phyloP scores from a whole-genome alignment of 2,888 invertebrate species.

The Dynastes tityus region DNA sequence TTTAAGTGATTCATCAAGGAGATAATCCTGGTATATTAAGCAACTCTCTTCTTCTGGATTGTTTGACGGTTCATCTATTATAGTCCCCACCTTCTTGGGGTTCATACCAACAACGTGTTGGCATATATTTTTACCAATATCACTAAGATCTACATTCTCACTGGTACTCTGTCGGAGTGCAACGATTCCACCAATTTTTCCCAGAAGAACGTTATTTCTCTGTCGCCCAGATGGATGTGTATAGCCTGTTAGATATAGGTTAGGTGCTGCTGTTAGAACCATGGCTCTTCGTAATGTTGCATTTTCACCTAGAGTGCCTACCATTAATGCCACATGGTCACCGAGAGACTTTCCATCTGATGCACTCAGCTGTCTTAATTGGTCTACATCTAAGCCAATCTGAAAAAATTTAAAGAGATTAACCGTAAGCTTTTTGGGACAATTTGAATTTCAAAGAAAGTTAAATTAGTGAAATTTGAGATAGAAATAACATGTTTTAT shows the following conservation, averaged over 20 bases:
- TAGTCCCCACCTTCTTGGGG: conserved; percentile 81
- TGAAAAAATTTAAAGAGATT: conserved; percentile 62
- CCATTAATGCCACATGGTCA: conserved; percentile 87
- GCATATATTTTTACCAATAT: conserved; percentile 83
- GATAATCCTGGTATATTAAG: conserved; percentile 90
- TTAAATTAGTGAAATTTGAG: no score
- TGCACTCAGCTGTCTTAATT: conserved; percentile 77
- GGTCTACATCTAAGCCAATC: conserved; percentile 79
- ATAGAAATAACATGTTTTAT: no score
- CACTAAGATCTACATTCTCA: conserved; percentile 67
- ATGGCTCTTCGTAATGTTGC: conserved; percentile 85
- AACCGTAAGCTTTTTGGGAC: not conserved
- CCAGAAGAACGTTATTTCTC: conserved; percentile 74
- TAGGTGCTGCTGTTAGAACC: conserved; percentile 78
- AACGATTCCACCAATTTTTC: conserved; percentile 90
- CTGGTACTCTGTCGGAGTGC: conserved; percentile 75
- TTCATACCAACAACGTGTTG: conserved; percentile 95
- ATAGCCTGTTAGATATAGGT: conserved; percentile 78
- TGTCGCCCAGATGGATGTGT: conserved; percentile 83
- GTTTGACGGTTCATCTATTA: conserved; percentile 75
- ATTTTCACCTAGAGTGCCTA: conserved; percentile 94
- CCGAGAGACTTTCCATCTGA: conserved; percentile 81
- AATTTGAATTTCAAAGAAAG: no score
- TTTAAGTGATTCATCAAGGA: conserved; percentile 83
- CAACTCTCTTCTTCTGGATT: conserved; percentile 84